Evolutionary conservation across 2,113 vertebrate species (phyloP).

Genomic region (Trogon melanurus): DNA sequence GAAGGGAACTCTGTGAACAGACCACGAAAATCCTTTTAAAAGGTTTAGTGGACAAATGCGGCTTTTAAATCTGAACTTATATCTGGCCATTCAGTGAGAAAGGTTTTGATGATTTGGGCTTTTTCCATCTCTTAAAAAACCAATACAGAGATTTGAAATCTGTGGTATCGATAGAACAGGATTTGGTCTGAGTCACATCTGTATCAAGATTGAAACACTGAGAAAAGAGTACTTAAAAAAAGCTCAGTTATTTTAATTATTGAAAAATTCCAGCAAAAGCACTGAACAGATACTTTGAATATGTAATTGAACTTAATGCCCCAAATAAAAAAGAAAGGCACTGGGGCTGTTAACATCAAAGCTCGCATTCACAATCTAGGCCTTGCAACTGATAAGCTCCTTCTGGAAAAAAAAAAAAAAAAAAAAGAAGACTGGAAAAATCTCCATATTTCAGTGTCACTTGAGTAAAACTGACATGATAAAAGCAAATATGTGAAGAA

Average conservation of each 20-base stretch:
- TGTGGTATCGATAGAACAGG: neutral
- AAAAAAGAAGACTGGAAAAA: neutral
- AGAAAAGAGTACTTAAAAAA: neutral
- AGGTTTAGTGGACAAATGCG: neutral
- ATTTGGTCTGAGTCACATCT: neutral
- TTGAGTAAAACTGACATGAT: constrained; percentile 62
- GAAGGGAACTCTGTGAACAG: neutral
- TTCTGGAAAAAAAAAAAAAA: neutral
- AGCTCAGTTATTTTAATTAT: constrained; percentile 32
- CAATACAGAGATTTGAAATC: neutral
- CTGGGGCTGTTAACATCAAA: constrained; percentile 62
- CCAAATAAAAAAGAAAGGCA: constrained; percentile 58
- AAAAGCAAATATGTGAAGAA: constrained; percentile 68
- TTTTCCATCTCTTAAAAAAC: neutral
- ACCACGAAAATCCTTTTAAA: neutral
- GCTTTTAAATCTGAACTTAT: neutral
- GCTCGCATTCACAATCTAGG: neutral
- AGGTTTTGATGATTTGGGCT: neutral
- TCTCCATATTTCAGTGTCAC: constrained; percentile 48
- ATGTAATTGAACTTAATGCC: constrained; percentile 61
- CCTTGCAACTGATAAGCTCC: constrained; percentile 44
- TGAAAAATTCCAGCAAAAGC: constrained; percentile 33
- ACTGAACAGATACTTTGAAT: constrained; percentile 52
- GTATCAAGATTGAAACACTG: neutral
- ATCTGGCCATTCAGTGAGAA: neutral